These are phyloP conservation scores for Gymnocypris eckloni DNA, from an alignment of 2,797 vertebrate species.

Conservation along the genomic window DNA sequence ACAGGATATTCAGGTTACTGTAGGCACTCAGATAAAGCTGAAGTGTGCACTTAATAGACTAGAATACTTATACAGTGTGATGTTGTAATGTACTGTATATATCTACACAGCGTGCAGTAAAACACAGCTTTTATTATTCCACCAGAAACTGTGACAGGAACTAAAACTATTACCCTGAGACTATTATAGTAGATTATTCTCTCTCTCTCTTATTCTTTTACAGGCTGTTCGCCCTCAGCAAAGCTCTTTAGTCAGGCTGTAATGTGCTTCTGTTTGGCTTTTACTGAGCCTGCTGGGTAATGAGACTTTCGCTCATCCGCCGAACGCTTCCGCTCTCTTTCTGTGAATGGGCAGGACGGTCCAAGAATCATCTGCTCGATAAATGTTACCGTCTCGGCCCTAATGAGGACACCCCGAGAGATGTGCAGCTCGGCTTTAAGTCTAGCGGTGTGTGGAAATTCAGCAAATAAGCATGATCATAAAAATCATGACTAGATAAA, in stretches of 20 bases:
- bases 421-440: background rate
- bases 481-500: background rate
- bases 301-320: conserved; percentile 12
- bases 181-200: conserved; percentile 45
- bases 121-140: conserved; percentile 54
- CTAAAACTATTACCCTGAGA: conserved; percentile 50
- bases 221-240: conserved; percentile 35
- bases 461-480: conserved; percentile 4
- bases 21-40: conserved; percentile 7
- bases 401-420: conserved; percentile 28
- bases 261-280: conserved; percentile 30
- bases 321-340: conserved; percentile 4
- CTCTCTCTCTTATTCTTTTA: conserved; percentile 27
- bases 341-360: background rate
- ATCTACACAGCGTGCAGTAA: conserved; percentile 15
- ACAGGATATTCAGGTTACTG: background rate
- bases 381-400: background rate
- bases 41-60: conserved; percentile 22
- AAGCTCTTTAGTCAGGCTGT: conserved; percentile 44
- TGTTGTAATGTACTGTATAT: conserved; percentile 1
- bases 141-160: conserved; percentile 38
- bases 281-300: conserved; percentile 35
- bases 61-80: background rate
- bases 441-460: background rate
- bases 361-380: background rate